A percentile compares a stretch with the other conserved stretches of the same genome.
phyloP scores from a whole-genome alignment of 2,113 vertebrate species.

The Halichoeres trimaculatus region DNA sequence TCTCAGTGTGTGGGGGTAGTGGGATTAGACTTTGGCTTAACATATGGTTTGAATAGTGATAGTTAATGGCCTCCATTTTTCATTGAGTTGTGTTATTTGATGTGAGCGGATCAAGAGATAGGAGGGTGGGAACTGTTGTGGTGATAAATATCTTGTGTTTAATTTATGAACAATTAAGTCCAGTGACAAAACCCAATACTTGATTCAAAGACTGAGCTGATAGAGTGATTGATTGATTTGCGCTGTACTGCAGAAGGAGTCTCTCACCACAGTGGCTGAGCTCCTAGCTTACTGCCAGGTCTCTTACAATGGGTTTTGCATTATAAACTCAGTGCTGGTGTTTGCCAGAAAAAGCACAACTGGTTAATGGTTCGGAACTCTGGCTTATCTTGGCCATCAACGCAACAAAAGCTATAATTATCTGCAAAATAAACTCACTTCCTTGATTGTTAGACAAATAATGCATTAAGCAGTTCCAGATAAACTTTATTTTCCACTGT shows the following conservation, averaged over 20 bases:
- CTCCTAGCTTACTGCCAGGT: constrained; percentile 32
- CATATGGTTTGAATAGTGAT: constrained; percentile 62
- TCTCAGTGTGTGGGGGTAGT: constrained; percentile 39
- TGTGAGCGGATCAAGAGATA: constrained; percentile 41
- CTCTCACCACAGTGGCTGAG: constrained; percentile 19
- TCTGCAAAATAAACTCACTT: constrained; percentile 78
- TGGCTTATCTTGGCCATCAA: constrained; percentile 79
- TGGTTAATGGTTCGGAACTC: constrained; percentile 78
- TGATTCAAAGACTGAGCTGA: background rate
- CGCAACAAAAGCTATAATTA: constrained; percentile 82
- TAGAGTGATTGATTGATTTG: constrained; percentile 14
- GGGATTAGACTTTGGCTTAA: constrained; percentile 44
- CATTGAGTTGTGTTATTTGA: constrained; percentile 42
- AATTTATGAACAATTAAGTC: constrained; percentile 3
- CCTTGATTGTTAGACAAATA: constrained; percentile 82
- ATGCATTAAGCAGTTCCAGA: constrained; percentile 80
- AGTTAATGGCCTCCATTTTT: constrained; percentile 54
- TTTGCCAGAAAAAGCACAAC: constrained; percentile 77
- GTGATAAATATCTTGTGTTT: constrained; percentile 12
- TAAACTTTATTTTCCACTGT: constrained; percentile 61
- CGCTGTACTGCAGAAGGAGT: constrained; percentile 8
- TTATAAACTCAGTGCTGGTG: constrained; percentile 32
- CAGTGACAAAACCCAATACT: background rate
- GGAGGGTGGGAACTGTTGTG: constrained; percentile 36
- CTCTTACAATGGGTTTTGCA: constrained; percentile 18